phyloP scores from a whole-genome alignment of 2,113 vertebrate species.

The Stegostoma tigrinum region DNA sequence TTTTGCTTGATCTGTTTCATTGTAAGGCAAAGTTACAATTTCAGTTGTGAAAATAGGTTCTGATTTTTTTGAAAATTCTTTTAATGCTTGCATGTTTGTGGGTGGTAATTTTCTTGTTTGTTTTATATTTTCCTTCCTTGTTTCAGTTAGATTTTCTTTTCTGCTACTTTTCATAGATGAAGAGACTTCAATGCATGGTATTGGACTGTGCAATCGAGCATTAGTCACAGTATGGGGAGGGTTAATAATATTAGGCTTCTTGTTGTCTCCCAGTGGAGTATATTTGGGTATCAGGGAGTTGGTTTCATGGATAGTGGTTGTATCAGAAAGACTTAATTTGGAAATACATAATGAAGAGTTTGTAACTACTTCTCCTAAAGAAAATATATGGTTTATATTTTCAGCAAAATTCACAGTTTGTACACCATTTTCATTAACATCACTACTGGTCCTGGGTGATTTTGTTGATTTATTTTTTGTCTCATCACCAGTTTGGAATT shows the following conservation, averaged over 20 bases:
- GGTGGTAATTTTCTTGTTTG: neutral
- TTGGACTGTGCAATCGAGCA: neutral
- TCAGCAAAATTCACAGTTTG: neutral
- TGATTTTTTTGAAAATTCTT: neutral
- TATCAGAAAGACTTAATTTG: neutral
- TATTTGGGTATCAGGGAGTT: neutral
- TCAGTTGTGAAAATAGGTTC: neutral
- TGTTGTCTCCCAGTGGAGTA: neutral
- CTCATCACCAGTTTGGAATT: neutral
- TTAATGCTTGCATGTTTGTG: neutral
- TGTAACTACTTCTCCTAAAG: neutral
- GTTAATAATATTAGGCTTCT: neutral
- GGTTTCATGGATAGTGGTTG: neutral
- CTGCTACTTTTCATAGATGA: neutral
- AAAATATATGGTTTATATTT: neutral
- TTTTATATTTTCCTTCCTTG: neutral
- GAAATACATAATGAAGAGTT: neutral
- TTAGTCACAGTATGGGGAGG: neutral
- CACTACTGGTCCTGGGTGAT: no score
- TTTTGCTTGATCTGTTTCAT: neutral
- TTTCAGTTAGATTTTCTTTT: neutral
- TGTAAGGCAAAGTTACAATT: neutral
- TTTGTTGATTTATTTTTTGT: neutral
- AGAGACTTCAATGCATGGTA: neutral
- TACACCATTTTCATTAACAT: neutral